Evolutionary conservation across 53 echinoderm and acorn worm genomes (phyloP).

Genomic region (Echinometra lucunter): DNA sequence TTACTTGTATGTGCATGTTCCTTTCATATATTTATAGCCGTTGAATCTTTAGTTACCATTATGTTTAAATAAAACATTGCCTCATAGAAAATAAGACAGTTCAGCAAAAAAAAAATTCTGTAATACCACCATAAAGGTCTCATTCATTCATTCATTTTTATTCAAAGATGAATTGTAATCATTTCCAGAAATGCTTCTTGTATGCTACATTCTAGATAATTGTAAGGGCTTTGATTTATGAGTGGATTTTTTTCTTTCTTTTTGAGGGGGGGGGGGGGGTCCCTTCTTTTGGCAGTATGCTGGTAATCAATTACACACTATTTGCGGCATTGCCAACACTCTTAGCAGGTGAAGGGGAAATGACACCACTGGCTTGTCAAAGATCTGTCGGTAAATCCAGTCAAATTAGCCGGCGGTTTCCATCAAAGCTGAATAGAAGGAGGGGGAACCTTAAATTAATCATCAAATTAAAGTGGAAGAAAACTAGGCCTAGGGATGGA

Average conservation of each 20-base stretch:
- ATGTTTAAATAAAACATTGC: not conserved
- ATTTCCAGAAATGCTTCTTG: not conserved
- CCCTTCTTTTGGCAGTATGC: not conserved
- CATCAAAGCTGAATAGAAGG: not conserved
- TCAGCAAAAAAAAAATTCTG: too few species aligned
- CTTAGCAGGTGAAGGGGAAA: constrained; percentile 28
- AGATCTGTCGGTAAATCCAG: constrained; percentile 13
- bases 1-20: not conserved
- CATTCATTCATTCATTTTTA: too few species aligned
- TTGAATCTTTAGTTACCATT: not conserved
- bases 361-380: constrained; percentile 29
- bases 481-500: too few species aligned
- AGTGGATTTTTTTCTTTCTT: not conserved
- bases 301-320: constrained; percentile 1
- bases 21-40: not conserved
- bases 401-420: constrained; percentile 23
- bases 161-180: not conserved
- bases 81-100: too few species aligned
- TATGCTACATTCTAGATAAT: not conserved
- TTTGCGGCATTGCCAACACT: not conserved
- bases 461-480: not conserved
- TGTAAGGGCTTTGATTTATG: not conserved
- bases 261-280: too few species aligned
- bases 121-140: too few species aligned
- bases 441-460: not conserved